Evolutionary conservation across 2,797 vertebrate genomes (phyloP).

Genomic region (Acanthurus tractus): DNA sequence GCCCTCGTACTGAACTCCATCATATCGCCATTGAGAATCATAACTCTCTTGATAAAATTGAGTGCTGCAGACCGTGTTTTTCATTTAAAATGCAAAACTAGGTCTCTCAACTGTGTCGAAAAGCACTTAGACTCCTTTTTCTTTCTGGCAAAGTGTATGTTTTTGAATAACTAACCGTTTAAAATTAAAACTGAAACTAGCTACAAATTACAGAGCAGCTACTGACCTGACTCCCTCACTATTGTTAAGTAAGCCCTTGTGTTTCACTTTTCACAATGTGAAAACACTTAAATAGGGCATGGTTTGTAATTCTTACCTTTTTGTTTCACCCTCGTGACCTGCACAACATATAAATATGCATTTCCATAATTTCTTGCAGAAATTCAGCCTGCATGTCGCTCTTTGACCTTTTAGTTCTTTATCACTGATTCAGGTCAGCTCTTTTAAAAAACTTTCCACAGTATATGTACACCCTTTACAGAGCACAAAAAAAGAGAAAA

Average conservation of each 20-base stretch:
- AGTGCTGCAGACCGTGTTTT: not conserved
- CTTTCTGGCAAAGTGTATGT: not conserved
- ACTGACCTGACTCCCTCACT: not conserved
- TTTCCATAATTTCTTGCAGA: not conserved
- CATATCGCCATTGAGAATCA: slow-evolving; percentile 13
- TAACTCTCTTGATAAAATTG: not conserved
- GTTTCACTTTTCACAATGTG: not conserved
- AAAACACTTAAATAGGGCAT: not conserved
- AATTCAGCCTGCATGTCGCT: not conserved
- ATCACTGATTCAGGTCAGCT: not conserved
- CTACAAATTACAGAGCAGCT: not conserved
- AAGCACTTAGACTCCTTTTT: not conserved
- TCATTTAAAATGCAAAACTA: slow-evolving; percentile 14
- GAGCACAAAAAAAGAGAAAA: not conserved
- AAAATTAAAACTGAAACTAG: not conserved
- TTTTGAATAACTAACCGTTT: not conserved
- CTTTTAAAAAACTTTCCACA: not conserved
- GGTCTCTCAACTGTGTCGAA: not conserved
- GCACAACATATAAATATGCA: not conserved
- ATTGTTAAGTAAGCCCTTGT: not conserved
- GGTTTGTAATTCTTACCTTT: not conserved
- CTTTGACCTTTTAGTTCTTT: not conserved
- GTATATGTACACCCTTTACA: not conserved
- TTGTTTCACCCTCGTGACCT: not conserved
- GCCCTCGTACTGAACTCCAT: slow-evolving; percentile 32